These are phyloP conservation scores for Thymallus thymallus DNA, from an alignment of 2,113 vertebrate species.

Conservation along the genomic window DNA sequence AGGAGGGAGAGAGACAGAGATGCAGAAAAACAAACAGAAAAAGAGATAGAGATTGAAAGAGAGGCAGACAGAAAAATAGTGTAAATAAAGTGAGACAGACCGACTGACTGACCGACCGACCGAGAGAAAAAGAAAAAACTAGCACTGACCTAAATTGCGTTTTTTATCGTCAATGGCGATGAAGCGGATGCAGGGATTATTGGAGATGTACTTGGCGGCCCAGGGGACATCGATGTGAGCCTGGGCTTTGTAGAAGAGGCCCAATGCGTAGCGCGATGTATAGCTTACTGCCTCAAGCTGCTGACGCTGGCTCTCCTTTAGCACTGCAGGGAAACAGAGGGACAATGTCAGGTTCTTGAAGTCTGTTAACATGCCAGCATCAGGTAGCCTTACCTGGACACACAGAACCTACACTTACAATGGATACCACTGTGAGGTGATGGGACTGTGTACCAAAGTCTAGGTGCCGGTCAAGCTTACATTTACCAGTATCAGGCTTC, in stretches of 20 bases:
- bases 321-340: constrained; percentile 71
- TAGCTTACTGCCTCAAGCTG: constrained; percentile 81
- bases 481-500: too few relatives aligned
- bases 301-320: constrained; percentile 78
- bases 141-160: constrained; percentile 86
- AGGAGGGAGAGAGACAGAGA: too few relatives aligned
- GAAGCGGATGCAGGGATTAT: constrained; percentile 86
- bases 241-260: constrained; percentile 86
- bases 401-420: too few relatives aligned
- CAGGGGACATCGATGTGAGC: constrained; percentile 79
- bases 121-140: background rate
- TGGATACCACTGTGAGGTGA: too few relatives aligned
- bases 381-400: background rate
- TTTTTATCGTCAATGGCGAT: constrained; percentile 87
- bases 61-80: too few relatives aligned
- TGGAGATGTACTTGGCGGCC: constrained; percentile 80
- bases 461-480: too few relatives aligned
- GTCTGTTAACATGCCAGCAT: constrained; percentile 6
- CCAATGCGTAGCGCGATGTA: constrained; percentile 89
- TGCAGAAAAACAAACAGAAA: too few relatives aligned
- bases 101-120: too few relatives aligned
- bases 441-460: too few relatives aligned
- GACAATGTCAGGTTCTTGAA: too few relatives aligned
- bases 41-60: too few relatives aligned
- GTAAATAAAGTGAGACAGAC: too few relatives aligned